Percentiles rank a stretch among this genome's conserved stretches.
phyloP scores from a whole-genome alignment of 1,140 invertebrate genomes.

The Aphelenchoides fujianensis region DNA sequence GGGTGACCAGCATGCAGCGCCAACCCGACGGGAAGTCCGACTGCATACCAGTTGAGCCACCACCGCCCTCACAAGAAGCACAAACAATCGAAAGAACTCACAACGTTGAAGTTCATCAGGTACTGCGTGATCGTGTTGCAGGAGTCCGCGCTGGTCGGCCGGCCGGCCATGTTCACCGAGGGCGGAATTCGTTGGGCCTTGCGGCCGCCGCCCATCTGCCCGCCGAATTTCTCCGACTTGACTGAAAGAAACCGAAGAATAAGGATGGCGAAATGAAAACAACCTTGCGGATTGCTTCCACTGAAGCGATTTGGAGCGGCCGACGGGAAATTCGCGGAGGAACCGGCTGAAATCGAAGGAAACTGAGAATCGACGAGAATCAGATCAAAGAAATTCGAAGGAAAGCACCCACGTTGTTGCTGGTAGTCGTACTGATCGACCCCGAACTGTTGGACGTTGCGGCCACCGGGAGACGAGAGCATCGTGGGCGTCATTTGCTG shows the following conservation, averaged over 20 bases:
- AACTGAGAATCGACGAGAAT: background rate
- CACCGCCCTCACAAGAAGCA: too few relatives aligned
- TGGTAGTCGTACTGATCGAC: background rate
- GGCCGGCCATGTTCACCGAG: background rate
- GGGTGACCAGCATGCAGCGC: too few relatives aligned
- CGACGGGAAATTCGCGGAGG: too few relatives aligned
- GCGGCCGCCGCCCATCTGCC: background rate
- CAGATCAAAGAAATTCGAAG: background rate
- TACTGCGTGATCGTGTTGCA: conserved; percentile 42
- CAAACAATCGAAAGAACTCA: conserved; percentile 31
- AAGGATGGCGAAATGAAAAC: background rate
- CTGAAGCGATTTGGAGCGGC: background rate
- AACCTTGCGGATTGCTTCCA: too few relatives aligned
- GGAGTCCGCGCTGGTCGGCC: conserved; percentile 40
- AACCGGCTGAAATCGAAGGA: conserved; percentile 1
- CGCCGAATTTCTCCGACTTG: background rate
- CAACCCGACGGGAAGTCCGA: too few relatives aligned
- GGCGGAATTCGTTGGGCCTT: background rate
- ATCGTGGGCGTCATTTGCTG: background rate
- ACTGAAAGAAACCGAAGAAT: background rate
- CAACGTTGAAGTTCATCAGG: conserved; percentile 45
- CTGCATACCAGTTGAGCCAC: too few relatives aligned
- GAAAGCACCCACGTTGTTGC: background rate
- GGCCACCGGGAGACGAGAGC: background rate
- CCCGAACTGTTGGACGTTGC: background rate